Evolutionary conservation across 2,113 vertebrate species (phyloP), one percentile per base, ranked within the genome.

Genomic region (Megaleporinus macrocephalus): DNA sequence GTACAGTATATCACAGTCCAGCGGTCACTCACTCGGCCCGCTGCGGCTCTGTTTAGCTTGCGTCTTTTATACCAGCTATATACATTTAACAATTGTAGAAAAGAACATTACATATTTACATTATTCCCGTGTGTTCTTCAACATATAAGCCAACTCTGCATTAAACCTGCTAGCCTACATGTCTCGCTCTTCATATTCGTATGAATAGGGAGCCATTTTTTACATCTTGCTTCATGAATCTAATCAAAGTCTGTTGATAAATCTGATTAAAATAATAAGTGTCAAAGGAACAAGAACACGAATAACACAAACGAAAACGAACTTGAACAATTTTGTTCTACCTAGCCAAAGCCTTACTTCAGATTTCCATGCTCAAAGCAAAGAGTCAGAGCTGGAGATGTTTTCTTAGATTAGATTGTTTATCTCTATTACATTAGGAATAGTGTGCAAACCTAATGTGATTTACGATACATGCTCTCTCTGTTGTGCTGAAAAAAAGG

Each of bases 1-100:
- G 49, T 77, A 72, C 73, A 55, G 78, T 69, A 80, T 71, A 76
- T 55, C 69, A 72, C 83, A 81, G 53, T 27, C 44, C 36, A 72
- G 53, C 4, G 15, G 30, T 57, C 66, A 59, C 51, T 62, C 15
- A 18, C 1, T 41, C 11, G 13, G 27, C 63, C 49, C 22, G 18
- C 18, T 55, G 6, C 24, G 33, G 20, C 20, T 16, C 15, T 30
- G 47, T 49, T 15, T 41, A 61, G 59, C 24, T 66, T 2, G 27
- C 16, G 29, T 22, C 71, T 51, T 81, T 68, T 55, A 68, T 24
- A 5, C 20, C 29, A 59, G 30, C 18, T 13, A 18, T 16, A 12
- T 78, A 73, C 13, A 41, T 80, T 74, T 44, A 44, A 44, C 10
- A 44, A 44, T 44, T 44, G 41, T 11, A 44, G 75, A 24, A 33